Base-by-base conservation (phyloP, 2,888 invertebrate species). In the Hemicrepidius hirtus region DNA sequence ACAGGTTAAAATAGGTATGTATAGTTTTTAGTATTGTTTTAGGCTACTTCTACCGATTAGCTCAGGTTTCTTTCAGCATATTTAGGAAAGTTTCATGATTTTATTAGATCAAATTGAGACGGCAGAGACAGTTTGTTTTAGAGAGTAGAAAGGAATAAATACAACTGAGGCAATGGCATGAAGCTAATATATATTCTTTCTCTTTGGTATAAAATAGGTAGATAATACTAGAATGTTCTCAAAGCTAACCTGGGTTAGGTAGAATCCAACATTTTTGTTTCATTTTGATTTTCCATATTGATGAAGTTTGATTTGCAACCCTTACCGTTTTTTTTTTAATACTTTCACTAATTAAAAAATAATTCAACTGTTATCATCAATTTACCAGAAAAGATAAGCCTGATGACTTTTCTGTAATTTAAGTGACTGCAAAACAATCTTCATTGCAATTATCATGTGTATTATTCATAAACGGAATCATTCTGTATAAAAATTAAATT, bases 241-340 rank as follows among this genome's bases (percentile, higher is more conserved):
- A 78, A 79, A 81, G 80, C 78, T 81, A 83, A 82, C 83, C 83
- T 84, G 83, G 82, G 83, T 84, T 84, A 83, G 82, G 82, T 83
- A 82, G 83, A 72, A 72, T 66, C 60, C 62, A 35, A 44, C 64
- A 60, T 73, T 76, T 68, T 24, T n/a, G n/a, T n/a, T n/a, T n/a
- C n/a, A 20, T 53, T 41, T 50, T 20, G 7, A 9, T 53, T 53
- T 12, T 53, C 37, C 20, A 44, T 32, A n/a, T 24, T 53, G 21
- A 20, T 55, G 13, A 60, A 37, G n/a, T 50, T 60, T 60, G 16
- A 0, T 40, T 66, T 24, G 32, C 9, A 32, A 32, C 32, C 32
- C 1, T 32, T 32, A 9, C 9, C 24, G 5, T 7, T 32, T 9
- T 32, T 9, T 6, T 5, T 32, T 9, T 6, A 32, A 6, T 32